Percentiles rank a stretch among this genome's conserved stretches.
Conservation (phyloP, 2,797 vertebrate species). For the Lophius americanus region DNA sequence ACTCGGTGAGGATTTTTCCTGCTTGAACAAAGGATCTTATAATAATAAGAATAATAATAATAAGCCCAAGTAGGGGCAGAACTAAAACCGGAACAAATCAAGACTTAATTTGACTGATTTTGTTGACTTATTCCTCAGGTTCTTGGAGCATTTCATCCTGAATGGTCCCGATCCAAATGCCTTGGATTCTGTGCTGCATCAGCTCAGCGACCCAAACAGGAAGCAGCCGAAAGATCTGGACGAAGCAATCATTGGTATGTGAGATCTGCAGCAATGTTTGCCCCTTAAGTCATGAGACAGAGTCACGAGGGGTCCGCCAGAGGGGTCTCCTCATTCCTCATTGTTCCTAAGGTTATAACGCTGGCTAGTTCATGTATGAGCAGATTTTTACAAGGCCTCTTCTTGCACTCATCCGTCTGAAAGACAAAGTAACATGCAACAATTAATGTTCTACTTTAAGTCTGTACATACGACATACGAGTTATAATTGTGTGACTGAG, state of each 20-base stretch:
- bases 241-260: constrained; percentile 75
- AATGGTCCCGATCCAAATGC: constrained; percentile 76
- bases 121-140: constrained; percentile 49
- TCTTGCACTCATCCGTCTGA: not conserved
- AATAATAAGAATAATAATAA: not conserved
- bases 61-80: not conserved
- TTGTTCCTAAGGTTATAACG: not conserved
- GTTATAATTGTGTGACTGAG: not conserved
- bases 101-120: not conserved
- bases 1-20: too few species aligned
- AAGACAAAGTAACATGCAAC: not conserved
- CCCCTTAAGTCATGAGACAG: constrained; percentile 34
- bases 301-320: constrained; percentile 10
- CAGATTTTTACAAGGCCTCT: not conserved
- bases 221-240: constrained; percentile 81
- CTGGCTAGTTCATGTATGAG: not conserved
- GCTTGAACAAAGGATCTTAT: too few species aligned
- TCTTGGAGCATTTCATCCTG: constrained; percentile 82
- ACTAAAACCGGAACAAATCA: not conserved
- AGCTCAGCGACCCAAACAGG: constrained; percentile 76
- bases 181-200: constrained; percentile 68
- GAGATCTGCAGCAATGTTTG: constrained; percentile 27
- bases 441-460: not conserved
- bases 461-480: not conserved
- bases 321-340: not conserved